A percentile compares a stretch with the other conserved stretches of the same genome.
phyloP scores from a whole-genome alignment of 2,113 vertebrate species.

The Bubo blakistoni region DNA sequence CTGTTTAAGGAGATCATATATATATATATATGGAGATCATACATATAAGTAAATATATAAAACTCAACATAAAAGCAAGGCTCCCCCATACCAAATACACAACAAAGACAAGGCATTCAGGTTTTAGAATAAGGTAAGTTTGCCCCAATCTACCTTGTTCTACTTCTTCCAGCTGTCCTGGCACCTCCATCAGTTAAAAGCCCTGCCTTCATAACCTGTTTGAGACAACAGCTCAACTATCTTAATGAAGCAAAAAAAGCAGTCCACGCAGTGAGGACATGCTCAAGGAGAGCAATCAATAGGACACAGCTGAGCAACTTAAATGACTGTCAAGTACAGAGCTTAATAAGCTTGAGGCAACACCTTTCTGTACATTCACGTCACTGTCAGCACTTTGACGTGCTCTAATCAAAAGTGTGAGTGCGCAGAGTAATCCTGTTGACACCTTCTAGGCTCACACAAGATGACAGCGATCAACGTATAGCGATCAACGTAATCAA shows the following conservation, averaged over 20 bases:
- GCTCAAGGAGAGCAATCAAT: background rate
- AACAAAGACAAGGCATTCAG: background rate
- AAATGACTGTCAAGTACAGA: background rate
- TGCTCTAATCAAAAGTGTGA: background rate
- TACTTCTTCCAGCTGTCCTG: slow-evolving; percentile 30
- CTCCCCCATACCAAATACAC: background rate
- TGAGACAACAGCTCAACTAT: background rate
- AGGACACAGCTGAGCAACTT: background rate
- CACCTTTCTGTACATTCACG: background rate
- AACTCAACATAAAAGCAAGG: background rate
- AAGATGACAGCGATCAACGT: background rate
- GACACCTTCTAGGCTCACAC: background rate
- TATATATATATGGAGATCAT: background rate
- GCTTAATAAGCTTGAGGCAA: slow-evolving; percentile 27
- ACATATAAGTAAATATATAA: background rate
- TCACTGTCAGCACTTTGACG: slow-evolving; percentile 3
- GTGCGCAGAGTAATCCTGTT: background rate
- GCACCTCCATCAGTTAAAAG: slow-evolving; percentile 1
- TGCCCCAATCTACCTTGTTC: slow-evolving; percentile 8
- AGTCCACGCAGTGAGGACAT: background rate
- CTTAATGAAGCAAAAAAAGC: background rate
- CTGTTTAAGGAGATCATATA: background rate
- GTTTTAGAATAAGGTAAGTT: background rate
- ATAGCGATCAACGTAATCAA: fast-evolving
- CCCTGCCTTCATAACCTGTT: background rate